Conservation (phyloP, 2,888 invertebrate genomes). For the Drosophila meridiana region DNA sequence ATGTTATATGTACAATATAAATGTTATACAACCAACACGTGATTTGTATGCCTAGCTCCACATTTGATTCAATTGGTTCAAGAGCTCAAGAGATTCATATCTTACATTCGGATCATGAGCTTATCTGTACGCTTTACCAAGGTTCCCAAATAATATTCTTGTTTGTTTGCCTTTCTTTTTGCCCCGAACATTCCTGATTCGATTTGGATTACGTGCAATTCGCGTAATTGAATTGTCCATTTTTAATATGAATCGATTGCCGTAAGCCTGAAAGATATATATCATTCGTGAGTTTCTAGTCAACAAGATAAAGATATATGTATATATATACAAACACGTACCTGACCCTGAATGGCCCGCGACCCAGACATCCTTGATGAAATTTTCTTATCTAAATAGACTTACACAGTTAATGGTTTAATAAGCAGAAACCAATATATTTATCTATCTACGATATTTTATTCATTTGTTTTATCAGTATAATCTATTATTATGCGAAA, state of each 20-base stretch:
- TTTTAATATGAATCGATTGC: not conserved
- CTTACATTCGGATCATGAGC: not conserved
- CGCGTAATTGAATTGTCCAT: constrained; percentile 1
- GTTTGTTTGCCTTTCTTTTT: not conserved
- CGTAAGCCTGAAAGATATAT: constrained; percentile 14
- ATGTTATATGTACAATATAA: not conserved
- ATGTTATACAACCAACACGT: not conserved
- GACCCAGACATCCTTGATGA: not conserved
- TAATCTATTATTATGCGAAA: constrained; percentile 31
- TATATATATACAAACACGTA: constrained; percentile 10
- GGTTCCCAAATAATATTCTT: not conserved
- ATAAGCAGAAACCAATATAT: constrained; percentile 12
- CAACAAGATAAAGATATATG: not conserved
- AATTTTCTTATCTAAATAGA: constrained; percentile 4
- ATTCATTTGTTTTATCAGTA: constrained; percentile 18
- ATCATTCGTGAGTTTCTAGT: not conserved
- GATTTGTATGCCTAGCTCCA: not conserved
- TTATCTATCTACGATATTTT: constrained; percentile 21
- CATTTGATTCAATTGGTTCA: not conserved
- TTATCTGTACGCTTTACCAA: constrained; percentile 5
- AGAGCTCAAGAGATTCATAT: constrained; percentile 7
- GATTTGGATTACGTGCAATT: not conserved
- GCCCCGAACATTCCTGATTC: not conserved
- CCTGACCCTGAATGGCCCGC: constrained; percentile 8
- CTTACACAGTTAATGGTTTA: constrained; percentile 22